Conservation (phyloP, 2,113 vertebrate genomes). For the Perca schrenkii region DNA sequence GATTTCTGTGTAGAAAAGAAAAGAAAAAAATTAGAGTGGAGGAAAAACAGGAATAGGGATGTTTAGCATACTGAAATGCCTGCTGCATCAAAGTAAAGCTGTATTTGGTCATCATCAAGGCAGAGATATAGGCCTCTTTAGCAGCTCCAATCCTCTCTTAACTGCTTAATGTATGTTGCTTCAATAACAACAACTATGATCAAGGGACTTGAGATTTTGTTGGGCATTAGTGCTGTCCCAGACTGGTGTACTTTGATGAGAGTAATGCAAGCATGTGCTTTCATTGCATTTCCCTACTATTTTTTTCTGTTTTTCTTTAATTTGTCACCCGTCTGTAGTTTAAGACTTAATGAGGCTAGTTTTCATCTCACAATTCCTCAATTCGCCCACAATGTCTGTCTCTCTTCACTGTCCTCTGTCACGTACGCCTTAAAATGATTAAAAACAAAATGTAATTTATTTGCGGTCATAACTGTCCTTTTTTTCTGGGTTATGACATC, state of each 20-base stretch:
- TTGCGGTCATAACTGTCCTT: neutral
- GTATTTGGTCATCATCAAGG: conserved; percentile 31
- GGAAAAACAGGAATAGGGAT: neutral
- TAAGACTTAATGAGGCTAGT: neutral
- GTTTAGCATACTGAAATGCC: neutral
- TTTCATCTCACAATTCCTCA: neutral
- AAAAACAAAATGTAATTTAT: conserved; percentile 14
- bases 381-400: neutral
- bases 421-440: neutral
- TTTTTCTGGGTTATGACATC: conserved; percentile 37
- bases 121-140: neutral
- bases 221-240: conserved; percentile 12
- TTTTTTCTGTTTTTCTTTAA: neutral
- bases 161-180: neutral
- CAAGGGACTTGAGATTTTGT: conserved; percentile 27
- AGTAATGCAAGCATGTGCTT: neutral
- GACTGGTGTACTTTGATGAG: conserved; percentile 1
- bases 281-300: neutral
- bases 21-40: neutral
- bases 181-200: conserved; percentile 25
- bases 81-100: conserved; percentile 7
- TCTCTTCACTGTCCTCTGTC: neutral
- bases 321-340: neutral
- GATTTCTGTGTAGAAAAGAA: neutral
- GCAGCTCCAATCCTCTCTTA: conserved; percentile 8